Base-by-base conservation (phyloP, 2,888 invertebrate species). In the Drosophila imparisetae region DNA sequence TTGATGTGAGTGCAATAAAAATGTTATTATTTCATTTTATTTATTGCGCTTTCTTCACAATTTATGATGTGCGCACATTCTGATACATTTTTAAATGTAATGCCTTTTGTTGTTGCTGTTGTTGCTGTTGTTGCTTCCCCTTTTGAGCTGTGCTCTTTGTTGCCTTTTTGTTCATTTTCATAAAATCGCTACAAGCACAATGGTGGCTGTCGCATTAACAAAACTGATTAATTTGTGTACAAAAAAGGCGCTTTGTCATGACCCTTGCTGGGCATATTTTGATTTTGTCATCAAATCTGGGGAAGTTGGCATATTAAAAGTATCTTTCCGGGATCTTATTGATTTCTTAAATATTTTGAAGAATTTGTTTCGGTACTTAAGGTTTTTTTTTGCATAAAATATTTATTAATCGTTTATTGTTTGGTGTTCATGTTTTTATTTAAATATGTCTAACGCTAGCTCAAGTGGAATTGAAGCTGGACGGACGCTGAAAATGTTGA, bases 11-110 rank as follows among this genome's bases (percentile, higher is more conserved):
- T 58, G 80, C 90, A 89, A 91, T 90, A 90, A 91, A 91, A 90
- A 83, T 83, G 79, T 86, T 90, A 90, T 91, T 91, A 90, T 91
- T 91, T 87, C 90, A 74, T 78, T 88, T 91, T 90, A 91, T 91
- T 91, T 91, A 91, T 91, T 79, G 80, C 83, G 83, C 86, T 89
- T 86, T 91, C 85, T 80, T 74, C 78, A 67, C 69, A 90, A 91
- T 91, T 91, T 91, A 91, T 91, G 89, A 81, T 83, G 80, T 83
- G 81, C 76, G 79, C 89, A 86, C 84, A 86, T 78, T 90, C 82
- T 86, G 83, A 78, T 82, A 83, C 83, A 80, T 89, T 88, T 81
- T 83, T 83, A 83, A 89, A 87, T 80, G 61, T 61, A 66, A 66
- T 64, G 15, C 40, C 29, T 61, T 57, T 34, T 15, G 29, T 40